Percentiles rank a stretch among this genome's conserved stretches.
Evolutionary conservation across 2,888 invertebrate genomes (phyloP).

Genomic region (Thymelicus acteon): DNA sequence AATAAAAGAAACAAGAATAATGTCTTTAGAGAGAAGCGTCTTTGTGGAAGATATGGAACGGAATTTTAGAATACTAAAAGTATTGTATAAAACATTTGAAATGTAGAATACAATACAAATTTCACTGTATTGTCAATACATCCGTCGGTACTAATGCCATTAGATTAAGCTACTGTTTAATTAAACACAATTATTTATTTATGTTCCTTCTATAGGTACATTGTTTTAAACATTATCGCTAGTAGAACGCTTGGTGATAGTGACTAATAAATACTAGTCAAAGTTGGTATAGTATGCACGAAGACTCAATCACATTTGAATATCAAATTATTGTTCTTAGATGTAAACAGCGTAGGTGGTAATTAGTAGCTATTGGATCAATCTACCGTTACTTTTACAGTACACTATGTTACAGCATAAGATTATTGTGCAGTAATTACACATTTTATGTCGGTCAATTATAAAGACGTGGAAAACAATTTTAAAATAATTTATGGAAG

Average conservation of each 20-base stretch:
- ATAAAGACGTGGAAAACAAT: neutral
- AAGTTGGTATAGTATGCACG: neutral
- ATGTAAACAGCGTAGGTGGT: conserved; percentile 1
- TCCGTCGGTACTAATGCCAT: neutral
- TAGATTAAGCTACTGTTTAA: neutral
- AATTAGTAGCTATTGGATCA: neutral
- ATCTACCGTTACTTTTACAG: conserved; percentile 1
- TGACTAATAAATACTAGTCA: neutral
- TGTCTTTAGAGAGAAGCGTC: conserved; percentile 15
- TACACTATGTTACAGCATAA: neutral
- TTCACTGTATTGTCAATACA: neutral
- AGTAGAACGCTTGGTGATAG: neutral
- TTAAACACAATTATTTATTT: neutral
- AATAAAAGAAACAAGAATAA: conserved; percentile 25
- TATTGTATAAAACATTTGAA: no score
- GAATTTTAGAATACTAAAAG: conserved; percentile 1
- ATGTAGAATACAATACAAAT: no score
- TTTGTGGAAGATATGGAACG: conserved; percentile 22
- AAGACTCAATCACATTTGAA: conserved; percentile 3
- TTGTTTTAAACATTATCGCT: neutral
- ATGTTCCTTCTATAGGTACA: neutral
- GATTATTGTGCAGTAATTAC: neutral
- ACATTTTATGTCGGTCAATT: neutral
- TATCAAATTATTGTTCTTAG: conserved; percentile 3
- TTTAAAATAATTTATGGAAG: neutral